Evolutionary conservation across 2,113 vertebrate species (phyloP).

Genomic region (Syrmaticus mikado): DNA sequence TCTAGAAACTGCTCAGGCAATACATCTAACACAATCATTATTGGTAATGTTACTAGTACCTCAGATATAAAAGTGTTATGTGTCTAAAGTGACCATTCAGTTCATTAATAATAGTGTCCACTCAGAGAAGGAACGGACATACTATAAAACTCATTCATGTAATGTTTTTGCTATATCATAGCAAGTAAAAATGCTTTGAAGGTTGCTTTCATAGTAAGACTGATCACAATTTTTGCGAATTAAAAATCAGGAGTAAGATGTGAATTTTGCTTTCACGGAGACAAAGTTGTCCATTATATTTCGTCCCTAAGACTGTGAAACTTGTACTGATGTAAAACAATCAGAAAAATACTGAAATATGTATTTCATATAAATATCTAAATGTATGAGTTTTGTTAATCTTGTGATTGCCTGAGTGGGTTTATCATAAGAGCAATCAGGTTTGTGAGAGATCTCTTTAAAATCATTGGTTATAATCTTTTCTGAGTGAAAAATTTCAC

Average conservation of each 20-base stretch:
- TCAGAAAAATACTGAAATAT: background rate
- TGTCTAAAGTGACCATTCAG: background rate
- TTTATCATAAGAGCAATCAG: too few relatives aligned
- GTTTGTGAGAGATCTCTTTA: background rate
- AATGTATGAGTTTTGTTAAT: rapidly evolving
- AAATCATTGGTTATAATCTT: too few relatives aligned
- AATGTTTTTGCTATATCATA: background rate
- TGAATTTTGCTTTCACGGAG: background rate
- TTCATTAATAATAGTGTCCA: background rate
- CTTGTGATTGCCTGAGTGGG: background rate
- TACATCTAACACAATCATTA: background rate
- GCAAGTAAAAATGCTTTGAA: background rate
- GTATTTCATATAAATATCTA: background rate
- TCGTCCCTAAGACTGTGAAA: background rate
- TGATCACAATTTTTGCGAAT: background rate
- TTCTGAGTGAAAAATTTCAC: too few relatives aligned
- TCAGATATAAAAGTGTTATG: background rate
- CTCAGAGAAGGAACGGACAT: background rate
- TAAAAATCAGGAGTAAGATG: background rate
- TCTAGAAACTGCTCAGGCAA: background rate
- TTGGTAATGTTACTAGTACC: background rate
- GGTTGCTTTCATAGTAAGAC: background rate
- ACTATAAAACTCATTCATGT: background rate
- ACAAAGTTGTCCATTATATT: background rate
- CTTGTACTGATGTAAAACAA: background rate